These are phyloP conservation scores for Peromyscus nudipes DNA, from an alignment of 2,797 vertebrate genomes.

Conservation along the genomic window DNA sequence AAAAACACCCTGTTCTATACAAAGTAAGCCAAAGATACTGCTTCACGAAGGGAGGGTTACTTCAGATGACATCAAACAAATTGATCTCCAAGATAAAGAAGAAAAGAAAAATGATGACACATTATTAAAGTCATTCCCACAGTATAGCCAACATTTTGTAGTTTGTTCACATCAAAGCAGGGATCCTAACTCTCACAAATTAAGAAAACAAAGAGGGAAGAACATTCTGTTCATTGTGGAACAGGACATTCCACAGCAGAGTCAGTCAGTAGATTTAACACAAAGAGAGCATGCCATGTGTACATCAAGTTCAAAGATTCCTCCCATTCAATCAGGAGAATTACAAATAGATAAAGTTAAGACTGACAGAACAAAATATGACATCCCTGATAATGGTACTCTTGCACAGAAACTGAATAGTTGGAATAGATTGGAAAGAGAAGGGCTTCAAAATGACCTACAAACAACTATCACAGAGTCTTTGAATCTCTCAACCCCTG, in stretches of 20 bases:
- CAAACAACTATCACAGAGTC: neutral
- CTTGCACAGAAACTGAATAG: neutral
- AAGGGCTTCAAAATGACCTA: neutral
- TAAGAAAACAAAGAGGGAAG: neutral
- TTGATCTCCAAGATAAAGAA: slow-evolving; percentile 27
- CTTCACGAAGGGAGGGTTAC: neutral
- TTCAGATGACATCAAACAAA: slow-evolving; percentile 43
- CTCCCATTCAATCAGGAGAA: neutral
- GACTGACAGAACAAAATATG: neutral
- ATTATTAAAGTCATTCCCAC: slow-evolving; percentile 37
- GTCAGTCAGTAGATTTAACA: neutral
- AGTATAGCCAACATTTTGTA: slow-evolving; percentile 35
- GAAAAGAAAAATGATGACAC: slow-evolving; percentile 35
- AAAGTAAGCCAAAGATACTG: neutral
- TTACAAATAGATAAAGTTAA: neutral
- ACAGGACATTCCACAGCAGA: neutral
- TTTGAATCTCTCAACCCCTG: neutral
- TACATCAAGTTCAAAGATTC: neutral
- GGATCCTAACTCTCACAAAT: neutral
- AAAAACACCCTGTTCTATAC: neutral
- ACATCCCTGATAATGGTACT: neutral
- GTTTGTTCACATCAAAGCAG: slow-evolving; percentile 10
- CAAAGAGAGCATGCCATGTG: neutral
- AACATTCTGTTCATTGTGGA: slow-evolving; percentile 3
- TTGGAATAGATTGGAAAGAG: neutral